These are phyloP conservation scores for Crotalus adamanteus DNA, from an alignment of 2,797 vertebrate genomes.

Conservation along the genomic window DNA sequence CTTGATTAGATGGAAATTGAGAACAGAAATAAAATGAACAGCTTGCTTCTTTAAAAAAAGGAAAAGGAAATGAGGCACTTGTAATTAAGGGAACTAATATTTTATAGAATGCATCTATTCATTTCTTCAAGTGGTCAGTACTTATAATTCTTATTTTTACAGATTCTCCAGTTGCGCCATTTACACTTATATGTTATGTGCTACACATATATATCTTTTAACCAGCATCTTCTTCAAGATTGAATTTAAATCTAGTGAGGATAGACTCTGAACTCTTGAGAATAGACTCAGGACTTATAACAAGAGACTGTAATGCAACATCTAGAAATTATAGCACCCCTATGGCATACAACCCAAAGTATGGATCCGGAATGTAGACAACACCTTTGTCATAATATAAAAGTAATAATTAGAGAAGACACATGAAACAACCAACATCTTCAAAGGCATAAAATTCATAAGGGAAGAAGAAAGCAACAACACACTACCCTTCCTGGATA, in stretches of 20 bases:
- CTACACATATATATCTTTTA: constrained; percentile 43
- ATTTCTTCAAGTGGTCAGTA: background rate
- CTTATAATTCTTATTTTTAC: constrained; percentile 6
- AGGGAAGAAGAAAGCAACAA: background rate
- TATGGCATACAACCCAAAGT: background rate
- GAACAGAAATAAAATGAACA: background rate
- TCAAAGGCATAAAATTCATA: background rate
- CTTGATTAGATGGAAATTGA: background rate
- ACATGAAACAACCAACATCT: background rate
- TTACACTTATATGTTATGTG: constrained; percentile 31
- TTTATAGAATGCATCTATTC: background rate
- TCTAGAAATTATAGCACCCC: background rate
- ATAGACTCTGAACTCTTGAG: background rate
- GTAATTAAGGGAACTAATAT: background rate
- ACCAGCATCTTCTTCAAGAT: constrained; percentile 40
- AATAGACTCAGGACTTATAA: background rate
- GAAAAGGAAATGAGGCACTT: background rate
- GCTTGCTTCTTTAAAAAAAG: background rate
- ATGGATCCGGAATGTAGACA: background rate
- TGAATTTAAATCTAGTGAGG: background rate
- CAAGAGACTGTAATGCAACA: background rate
- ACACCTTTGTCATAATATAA: background rate
- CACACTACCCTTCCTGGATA: background rate
- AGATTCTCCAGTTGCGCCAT: constrained; percentile 12
- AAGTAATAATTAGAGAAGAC: background rate